These are phyloP conservation scores for Trinectes maculatus DNA, from an alignment of 2,113 vertebrate genomes.

Conservation along the genomic window DNA sequence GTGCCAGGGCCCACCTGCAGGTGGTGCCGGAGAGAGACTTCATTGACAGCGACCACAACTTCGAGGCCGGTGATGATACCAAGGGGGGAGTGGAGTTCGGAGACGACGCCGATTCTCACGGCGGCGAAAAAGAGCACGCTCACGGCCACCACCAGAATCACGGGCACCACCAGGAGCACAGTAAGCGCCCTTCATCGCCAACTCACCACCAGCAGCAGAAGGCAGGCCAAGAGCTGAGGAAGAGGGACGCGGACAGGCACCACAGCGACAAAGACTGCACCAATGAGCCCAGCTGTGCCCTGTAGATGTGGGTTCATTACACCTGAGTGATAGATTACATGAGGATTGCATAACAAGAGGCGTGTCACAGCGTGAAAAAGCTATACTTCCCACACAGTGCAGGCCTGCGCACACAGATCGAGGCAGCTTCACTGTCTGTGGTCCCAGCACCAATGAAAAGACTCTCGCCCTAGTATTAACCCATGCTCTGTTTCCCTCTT, in stretches of 20 bases:
- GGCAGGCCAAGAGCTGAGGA: slow-evolving; percentile 88
- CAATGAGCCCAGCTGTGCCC: slow-evolving; percentile 84
- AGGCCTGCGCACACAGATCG: slow-evolving; percentile 48
- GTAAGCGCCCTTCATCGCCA: slow-evolving; percentile 63
- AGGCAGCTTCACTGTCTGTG: slow-evolving; percentile 48
- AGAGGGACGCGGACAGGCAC: slow-evolving; percentile 82
- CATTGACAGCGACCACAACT: slow-evolving; percentile 45
- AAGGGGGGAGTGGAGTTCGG: slow-evolving; percentile 42
- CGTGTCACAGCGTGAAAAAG: slow-evolving; percentile 60
- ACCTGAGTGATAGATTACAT: slow-evolving; percentile 36
- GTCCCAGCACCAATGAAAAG: slow-evolving; percentile 33
- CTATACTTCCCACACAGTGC: slow-evolving; percentile 59
- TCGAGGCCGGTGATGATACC: slow-evolving; percentile 62
- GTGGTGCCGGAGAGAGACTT: slow-evolving; percentile 83
- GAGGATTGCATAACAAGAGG: slow-evolving; percentile 53
- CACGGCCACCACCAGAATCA: slow-evolving; percentile 74
- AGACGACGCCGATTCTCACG: slow-evolving; percentile 58
- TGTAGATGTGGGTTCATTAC: slow-evolving; percentile 72
- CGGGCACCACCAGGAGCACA: slow-evolving; percentile 65
- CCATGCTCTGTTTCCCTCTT: slow-evolving; percentile 50
- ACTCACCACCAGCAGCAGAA: slow-evolving; percentile 78
- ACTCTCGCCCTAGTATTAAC: slow-evolving; percentile 46
- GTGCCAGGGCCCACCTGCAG: slow-evolving; percentile 91
- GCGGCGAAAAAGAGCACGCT: slow-evolving; percentile 62
- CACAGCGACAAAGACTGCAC: slow-evolving; percentile 81